Base-by-base conservation (phyloP, 2,888 invertebrate species). In the Drosophila greeni region DNA sequence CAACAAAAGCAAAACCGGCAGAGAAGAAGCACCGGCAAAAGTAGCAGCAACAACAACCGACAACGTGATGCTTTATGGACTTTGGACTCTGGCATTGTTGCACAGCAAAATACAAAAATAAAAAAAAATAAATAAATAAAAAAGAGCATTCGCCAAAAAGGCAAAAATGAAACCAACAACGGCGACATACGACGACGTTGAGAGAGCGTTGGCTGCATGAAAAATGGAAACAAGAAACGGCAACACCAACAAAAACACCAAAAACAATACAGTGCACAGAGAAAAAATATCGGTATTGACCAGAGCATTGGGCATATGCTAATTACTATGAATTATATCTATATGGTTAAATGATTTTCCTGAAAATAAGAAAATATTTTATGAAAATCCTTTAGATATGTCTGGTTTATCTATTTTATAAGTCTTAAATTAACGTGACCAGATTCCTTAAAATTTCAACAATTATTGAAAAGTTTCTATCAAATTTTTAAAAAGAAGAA, bases 11-110 rank as follows among this genome's bases (percentile, higher is more conserved):
- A 69, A 24, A 54, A 43, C 64, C 51, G 31, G 53, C 59, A 69
- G 57, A 74, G 70, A 39, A 76, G 66, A 61, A 81, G 64, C 60
- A 72, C 56, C 66, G 20, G 45, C 45, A 47, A 45, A 45, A 47
- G 29, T 31, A 24, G 48, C 33, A 16, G 47, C 49, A 62, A n/a
- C 64, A 51, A 33, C 36, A 29, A 64, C 16, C 40, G 18, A 58
- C 84, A 72, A 72, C 75, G 73, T 81, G 79, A 82, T 82, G 79
- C 84, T 84, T 84, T 84, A 84, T 79, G 79, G 79, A 79, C 79
- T 79, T 79, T 84, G 72, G 84, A 79, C 79, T 84, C 69, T 51
- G 45, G 33, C 49, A 51, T 47, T 48, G 54, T 20, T 65, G 39
- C 55, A 66, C 57, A 56, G 57, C 58, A 37, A 65, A 65, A 36